Conservation (phyloP, 2,888 invertebrate species). For the Anoncus sp. region DNA sequence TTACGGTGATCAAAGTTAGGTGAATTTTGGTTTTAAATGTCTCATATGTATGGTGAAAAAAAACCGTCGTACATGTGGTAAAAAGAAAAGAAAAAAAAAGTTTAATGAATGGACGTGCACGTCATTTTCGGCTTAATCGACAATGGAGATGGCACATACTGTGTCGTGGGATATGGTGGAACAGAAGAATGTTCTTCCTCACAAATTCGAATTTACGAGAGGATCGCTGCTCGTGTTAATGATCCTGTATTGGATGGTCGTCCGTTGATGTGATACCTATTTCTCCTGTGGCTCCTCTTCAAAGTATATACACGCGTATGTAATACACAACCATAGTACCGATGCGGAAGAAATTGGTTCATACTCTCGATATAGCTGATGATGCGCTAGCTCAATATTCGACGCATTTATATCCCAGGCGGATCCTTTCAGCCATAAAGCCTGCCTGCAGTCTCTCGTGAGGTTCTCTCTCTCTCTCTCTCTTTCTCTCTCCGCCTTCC, state of each 20-base stretch:
- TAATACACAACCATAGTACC: not conserved
- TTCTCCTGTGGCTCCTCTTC: not conserved
- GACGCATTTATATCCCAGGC: constrained; percentile 38
- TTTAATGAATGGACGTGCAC: not conserved
- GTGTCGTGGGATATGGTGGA: not conserved
- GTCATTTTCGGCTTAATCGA: not conserved
- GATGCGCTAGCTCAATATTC: constrained; percentile 22
- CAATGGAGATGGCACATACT: not conserved
- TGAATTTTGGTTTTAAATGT: too few relatives aligned
- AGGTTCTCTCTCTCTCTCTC: not conserved
- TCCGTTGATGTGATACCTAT: not conserved
- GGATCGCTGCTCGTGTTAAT: constrained; percentile 25
- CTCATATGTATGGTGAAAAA: too few relatives aligned
- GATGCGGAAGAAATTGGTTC: constrained; percentile 25
- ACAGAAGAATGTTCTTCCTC: not conserved
- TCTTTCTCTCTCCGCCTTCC: not conserved
- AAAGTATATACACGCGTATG: not conserved
- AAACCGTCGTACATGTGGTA: too few relatives aligned
- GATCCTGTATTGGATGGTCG: constrained; percentile 18
- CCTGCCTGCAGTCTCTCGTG: constrained; percentile 19
- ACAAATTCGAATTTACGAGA: not conserved
- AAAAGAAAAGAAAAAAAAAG: not conserved
- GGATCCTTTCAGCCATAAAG: constrained; percentile 49
- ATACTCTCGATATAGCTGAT: constrained; percentile 13
- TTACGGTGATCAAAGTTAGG: too few relatives aligned